A percentile compares a stretch with the other conserved stretches of the same genome.
phyloP scores from a whole-genome alignment of 2,113 vertebrate species.

The Notothenia coriiceps region DNA sequence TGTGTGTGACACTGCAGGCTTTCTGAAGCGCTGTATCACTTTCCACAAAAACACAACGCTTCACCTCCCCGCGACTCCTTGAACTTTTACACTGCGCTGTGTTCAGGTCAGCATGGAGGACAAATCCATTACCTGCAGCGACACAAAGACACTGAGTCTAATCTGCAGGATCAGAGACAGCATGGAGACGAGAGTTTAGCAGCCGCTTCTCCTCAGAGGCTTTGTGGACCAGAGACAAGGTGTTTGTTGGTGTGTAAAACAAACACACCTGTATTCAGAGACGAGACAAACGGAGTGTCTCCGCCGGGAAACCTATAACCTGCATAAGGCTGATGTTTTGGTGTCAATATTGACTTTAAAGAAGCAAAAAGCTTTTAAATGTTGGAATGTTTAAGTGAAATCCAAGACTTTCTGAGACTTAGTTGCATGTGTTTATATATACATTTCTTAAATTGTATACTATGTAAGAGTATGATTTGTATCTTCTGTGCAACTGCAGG shows the following conservation, averaged over 20 bases:
- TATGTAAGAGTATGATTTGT: too few relatives aligned
- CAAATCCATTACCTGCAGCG: constrained; percentile 61
- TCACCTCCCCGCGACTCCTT: constrained; percentile 79
- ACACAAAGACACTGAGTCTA: constrained; percentile 51
- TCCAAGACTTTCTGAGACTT: too few relatives aligned
- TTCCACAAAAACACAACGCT: constrained; percentile 75
- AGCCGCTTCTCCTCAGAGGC: neutral
- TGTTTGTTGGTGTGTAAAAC: constrained; percentile 37
- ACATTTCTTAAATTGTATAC: too few relatives aligned
- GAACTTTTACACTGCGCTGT: constrained; percentile 66
- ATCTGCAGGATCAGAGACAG: constrained; percentile 50
- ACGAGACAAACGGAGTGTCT: constrained; percentile 11
- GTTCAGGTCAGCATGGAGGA: constrained; percentile 64
- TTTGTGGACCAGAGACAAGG: constrained; percentile 25
- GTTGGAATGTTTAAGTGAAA: neutral
- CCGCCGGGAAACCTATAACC: neutral
- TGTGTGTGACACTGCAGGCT: constrained; percentile 44
- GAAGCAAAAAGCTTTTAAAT: neutral
- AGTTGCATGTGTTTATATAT: too few relatives aligned
- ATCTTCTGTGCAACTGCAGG: too few relatives aligned
- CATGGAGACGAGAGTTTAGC: constrained; percentile 16
- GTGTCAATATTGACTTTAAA: neutral
- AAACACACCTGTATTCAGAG: constrained; percentile 23
- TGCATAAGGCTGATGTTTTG: neutral
- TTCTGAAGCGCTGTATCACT: constrained; percentile 62